Evolutionary conservation across 2,888 invertebrate species (phyloP).

Genomic region (Strigamia crassipes): DNA sequence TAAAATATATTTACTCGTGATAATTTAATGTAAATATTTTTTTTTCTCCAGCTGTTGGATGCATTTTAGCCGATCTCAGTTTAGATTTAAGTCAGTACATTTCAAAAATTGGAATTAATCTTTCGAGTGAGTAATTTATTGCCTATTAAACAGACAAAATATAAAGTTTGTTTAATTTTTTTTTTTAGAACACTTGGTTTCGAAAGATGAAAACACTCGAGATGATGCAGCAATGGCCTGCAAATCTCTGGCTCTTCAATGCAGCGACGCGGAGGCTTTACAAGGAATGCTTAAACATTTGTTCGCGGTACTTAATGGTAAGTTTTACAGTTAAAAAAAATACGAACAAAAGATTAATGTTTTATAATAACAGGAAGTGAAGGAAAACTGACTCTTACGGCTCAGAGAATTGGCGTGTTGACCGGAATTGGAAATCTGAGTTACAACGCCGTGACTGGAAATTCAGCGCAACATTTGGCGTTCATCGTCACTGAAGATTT

Average conservation of each 20-base stretch:
- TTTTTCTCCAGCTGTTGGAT: conserved; percentile 66
- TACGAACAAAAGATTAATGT: background rate
- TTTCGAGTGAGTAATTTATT: conserved; percentile 67
- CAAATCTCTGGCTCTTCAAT: conserved; percentile 72
- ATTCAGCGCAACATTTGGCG: conserved; percentile 66
- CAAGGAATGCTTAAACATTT: conserved; percentile 68
- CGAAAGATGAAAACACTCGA: conserved; percentile 79
- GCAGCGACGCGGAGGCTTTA: conserved; percentile 70
- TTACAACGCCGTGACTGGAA: conserved; percentile 69
- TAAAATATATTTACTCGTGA: background rate
- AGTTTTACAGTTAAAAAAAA: conserved; percentile 19
- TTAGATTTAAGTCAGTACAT: conserved; percentile 79
- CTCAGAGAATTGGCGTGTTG: conserved; percentile 84
- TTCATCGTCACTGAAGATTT: conserved; percentile 70
- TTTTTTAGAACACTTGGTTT: conserved; percentile 74
- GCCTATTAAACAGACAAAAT: background rate
- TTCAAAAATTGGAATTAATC: conserved; percentile 76
- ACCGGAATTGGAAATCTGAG: conserved; percentile 74
- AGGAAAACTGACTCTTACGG: conserved; percentile 85
- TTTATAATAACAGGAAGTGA: conserved; percentile 66
- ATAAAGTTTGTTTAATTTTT: background rate
- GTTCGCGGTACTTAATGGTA: conserved; percentile 79
- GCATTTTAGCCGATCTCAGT: conserved; percentile 72
- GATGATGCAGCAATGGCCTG: conserved; percentile 75
- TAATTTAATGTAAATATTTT: conserved; percentile 19